These are phyloP conservation scores for Poeciliopsis infans DNA, from an alignment of 2,797 vertebrate species.

Conservation along the genomic window DNA sequence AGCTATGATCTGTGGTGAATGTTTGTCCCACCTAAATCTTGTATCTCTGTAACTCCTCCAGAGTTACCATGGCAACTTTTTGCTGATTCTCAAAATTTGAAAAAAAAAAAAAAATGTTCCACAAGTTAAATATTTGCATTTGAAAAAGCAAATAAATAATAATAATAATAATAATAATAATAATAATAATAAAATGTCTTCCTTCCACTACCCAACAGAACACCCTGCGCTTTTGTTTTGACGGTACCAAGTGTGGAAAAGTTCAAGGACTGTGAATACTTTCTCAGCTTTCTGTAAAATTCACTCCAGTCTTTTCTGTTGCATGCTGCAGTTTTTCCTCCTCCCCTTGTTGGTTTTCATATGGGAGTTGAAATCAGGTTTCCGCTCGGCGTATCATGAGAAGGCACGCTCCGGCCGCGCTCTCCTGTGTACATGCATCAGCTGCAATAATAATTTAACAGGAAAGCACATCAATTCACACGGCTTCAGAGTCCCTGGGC, in stretches of 20 bases:
- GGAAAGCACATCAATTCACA: slow-evolving; percentile 70
- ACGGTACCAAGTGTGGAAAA: background rate
- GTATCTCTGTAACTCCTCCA: background rate
- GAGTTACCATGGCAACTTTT: background rate
- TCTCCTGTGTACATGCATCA: slow-evolving; percentile 75
- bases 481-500: slow-evolving; percentile 66
- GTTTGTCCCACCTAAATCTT: background rate
- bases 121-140: background rate
- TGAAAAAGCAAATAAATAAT: background rate
- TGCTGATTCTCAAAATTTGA: background rate
- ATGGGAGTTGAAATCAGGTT: slow-evolving; percentile 61
- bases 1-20: background rate
- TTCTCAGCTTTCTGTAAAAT: background rate
- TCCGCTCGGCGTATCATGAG: slow-evolving; percentile 49
- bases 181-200: background rate
- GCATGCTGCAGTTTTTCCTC: slow-evolving; percentile 20
- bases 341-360: slow-evolving; percentile 28
- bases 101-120: too few species aligned
- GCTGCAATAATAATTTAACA: slow-evolving; percentile 81
- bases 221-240: background rate
- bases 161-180: too few species aligned
- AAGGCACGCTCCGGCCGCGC: slow-evolving; percentile 49
- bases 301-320: background rate
- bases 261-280: background rate
- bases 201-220: background rate